Percentiles rank a stretch among this genome's conserved stretches.
These are phyloP conservation scores for Falco novaeseelandiae DNA, from an alignment of 2,797 vertebrate species.

Conservation along the genomic window DNA sequence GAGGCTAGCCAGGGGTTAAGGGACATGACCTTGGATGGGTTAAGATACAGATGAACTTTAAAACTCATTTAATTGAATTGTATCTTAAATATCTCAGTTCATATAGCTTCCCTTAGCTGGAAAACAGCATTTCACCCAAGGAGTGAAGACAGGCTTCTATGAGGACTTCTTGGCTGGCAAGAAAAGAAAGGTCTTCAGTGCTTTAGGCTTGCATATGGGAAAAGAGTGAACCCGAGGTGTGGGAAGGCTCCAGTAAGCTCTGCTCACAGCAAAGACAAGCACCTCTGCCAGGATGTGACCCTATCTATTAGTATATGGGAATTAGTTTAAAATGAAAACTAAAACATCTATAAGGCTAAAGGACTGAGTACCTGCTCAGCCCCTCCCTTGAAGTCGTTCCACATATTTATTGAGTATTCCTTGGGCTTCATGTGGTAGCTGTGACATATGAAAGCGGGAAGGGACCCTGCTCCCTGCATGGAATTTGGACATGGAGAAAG, in stretches of 20 bases:
- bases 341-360: neutral
- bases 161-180: neutral
- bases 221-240: neutral
- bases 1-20: neutral
- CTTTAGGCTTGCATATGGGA: neutral
- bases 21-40: neutral
- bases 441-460: neutral
- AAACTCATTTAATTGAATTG: neutral
- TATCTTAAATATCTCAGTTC: neutral
- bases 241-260: neutral
- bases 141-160: neutral
- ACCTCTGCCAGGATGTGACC: neutral
- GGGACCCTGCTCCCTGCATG: neutral
- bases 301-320: neutral
- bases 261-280: neutral
- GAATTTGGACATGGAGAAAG: neutral
- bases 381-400: neutral
- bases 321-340: neutral
- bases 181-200: neutral
- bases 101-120: neutral
- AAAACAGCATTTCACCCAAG: neutral
- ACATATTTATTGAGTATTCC: neutral
- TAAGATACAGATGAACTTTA: neutral
- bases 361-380: neutral
- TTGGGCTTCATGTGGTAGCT: neutral